phyloP scores from a whole-genome alignment of 92 coral and sea anemone species.

The Chrysogorgia sp. region DNA sequence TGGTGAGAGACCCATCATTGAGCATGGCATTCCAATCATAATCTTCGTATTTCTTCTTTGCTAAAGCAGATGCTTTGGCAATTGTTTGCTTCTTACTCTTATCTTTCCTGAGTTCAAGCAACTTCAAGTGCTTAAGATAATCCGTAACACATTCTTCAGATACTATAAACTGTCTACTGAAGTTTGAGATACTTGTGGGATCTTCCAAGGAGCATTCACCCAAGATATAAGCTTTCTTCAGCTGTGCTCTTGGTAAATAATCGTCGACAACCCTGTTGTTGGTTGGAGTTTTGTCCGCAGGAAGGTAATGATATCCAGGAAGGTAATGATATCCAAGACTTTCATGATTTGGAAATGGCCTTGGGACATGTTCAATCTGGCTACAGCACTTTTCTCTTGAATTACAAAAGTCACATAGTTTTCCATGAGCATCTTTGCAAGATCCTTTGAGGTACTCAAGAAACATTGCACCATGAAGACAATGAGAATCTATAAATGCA shows the following conservation, averaged over 20 bases:
- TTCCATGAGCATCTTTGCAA: constrained; percentile 34
- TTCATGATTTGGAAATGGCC: constrained; percentile 28
- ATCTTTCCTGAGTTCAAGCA: constrained; percentile 64
- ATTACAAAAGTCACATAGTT: constrained; percentile 50
- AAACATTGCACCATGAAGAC: constrained; percentile 37
- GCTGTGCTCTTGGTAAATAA: constrained; percentile 18
- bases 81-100: constrained; percentile 43
- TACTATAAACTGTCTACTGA: constrained; percentile 53
- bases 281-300: constrained; percentile 34
- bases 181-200: constrained; percentile 54
- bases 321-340: too few relatives aligned
- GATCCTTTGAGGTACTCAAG: constrained; percentile 47
- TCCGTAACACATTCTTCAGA: constrained; percentile 66
- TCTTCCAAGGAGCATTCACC: constrained; percentile 45
- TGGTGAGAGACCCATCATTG: constrained; percentile 51
- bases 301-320: constrained; percentile 42
- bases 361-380: constrained; percentile 40
- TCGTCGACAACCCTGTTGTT: constrained; percentile 60
- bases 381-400: constrained; percentile 38
- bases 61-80: constrained; percentile 25
- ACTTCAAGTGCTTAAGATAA: constrained; percentile 63
- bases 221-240: constrained; percentile 32
- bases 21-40: constrained; percentile 64
- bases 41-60: constrained; percentile 53
- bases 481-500: constrained; percentile 41